Evolutionary conservation across 1,140 invertebrate species (phyloP).

Genomic region (Sitodiplosis mosellana): DNA sequence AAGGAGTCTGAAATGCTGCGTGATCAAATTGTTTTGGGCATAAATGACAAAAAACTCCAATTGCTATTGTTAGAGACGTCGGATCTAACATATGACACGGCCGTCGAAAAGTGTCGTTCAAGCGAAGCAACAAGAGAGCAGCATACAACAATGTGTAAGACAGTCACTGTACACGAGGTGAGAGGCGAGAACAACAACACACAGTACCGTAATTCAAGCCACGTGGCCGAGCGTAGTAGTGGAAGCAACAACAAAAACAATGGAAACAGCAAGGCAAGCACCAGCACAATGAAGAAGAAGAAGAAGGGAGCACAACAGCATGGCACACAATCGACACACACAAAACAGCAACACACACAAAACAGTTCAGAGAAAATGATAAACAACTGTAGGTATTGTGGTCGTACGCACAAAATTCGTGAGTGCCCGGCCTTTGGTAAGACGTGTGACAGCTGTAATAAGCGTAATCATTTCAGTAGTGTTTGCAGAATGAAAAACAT

Average conservation of each 20-base stretch:
- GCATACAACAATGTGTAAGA: constrained; percentile 1
- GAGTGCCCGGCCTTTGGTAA: constrained; percentile 11
- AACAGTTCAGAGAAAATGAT: too few relatives aligned
- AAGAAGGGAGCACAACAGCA: too few relatives aligned
- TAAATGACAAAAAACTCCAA: constrained; percentile 13
- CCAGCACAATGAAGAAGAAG: too few relatives aligned
- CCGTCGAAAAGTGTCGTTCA: constrained; percentile 10
- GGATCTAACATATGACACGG: constrained; percentile 13
- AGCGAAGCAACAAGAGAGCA: constrained; percentile 10
- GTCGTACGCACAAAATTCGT: constrained; percentile 1
- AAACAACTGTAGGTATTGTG: too few relatives aligned
- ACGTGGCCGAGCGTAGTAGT: too few relatives aligned
- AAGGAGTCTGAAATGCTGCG: constrained; percentile 9
- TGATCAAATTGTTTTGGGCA: constrained; percentile 11
- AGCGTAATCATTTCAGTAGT: constrained; percentile 7
- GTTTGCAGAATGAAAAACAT: background rate
- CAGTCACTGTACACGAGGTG: constrained; percentile 5
- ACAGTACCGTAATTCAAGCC: too few relatives aligned
- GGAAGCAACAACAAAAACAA: too few relatives aligned
- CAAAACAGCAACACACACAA: too few relatives aligned
- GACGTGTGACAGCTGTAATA: constrained; percentile 6
- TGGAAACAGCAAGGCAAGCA: too few relatives aligned
- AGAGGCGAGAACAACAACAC: too few relatives aligned
- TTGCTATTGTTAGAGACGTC: constrained; percentile 11
- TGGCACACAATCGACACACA: too few relatives aligned